These are phyloP conservation scores for Drosophila lutescens DNA, from an alignment of 2,888 invertebrate genomes.

Conservation along the genomic window DNA sequence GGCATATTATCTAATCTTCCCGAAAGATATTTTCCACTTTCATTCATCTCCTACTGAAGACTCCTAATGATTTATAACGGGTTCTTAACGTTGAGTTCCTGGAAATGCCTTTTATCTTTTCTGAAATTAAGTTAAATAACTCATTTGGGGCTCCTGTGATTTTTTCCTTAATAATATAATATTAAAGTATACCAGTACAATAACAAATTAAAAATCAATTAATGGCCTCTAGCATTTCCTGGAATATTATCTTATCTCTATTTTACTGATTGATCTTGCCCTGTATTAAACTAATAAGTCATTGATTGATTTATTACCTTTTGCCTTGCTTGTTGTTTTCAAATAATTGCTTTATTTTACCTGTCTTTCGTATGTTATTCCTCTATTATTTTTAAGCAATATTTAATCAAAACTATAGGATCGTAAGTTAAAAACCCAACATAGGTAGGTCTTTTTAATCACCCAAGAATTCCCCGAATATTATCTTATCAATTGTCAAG, in stretches of 20 bases:
- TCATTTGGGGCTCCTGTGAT: neutral
- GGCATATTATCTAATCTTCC: neutral
- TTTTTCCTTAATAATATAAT: neutral
- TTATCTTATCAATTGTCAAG: conserved; percentile 25
- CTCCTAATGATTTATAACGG: neutral
- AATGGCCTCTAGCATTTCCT: conserved; percentile 4
- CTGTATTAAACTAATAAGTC: conserved; percentile 6
- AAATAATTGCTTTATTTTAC: no score
- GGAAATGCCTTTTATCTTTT: neutral
- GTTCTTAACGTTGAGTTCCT: neutral
- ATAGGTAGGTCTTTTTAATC: neutral
- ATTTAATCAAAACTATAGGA: neutral
- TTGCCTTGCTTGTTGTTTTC: no score
- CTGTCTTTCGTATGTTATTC: no score
- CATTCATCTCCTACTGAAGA: conserved; percentile 1
- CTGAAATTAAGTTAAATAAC: neutral
- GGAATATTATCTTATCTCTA: conserved; percentile 19
- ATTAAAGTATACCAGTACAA: neutral
- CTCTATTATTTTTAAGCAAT: neutral
- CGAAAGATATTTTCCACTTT: neutral
- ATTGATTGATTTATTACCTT: neutral
- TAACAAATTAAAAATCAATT: neutral
- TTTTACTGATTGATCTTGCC: conserved; percentile 14
- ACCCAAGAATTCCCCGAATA: conserved; percentile 3
- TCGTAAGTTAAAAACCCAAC: neutral